Percentiles rank a stretch among this genome's conserved stretches.
Conservation (phyloP, 2,113 vertebrate species). For the Nesogale talazaci region DNA sequence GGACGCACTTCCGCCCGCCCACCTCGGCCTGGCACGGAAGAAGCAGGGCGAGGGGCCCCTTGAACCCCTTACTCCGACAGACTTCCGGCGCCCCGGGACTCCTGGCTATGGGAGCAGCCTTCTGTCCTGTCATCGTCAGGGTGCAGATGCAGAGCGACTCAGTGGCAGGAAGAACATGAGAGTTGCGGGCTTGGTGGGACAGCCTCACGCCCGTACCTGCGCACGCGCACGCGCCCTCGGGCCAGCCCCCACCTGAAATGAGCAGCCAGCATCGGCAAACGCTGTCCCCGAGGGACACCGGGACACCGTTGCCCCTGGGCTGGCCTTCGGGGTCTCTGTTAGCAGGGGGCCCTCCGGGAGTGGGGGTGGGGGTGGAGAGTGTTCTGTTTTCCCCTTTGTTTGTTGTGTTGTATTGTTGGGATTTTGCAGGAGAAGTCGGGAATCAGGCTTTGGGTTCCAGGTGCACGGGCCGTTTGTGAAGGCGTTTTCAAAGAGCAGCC, state of each 20-base stretch:
- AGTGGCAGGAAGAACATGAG: background rate
- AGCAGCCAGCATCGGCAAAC: fast-evolving
- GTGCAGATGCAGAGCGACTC: background rate
- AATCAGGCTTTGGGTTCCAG: background rate
- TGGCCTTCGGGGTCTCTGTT: too few species aligned
- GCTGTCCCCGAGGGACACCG: background rate
- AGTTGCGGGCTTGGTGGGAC: too few species aligned
- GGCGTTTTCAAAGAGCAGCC: background rate
- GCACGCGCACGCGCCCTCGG: fast-evolving
- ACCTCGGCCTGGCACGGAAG: background rate
- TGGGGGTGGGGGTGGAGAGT: too few species aligned
- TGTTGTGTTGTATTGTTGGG: too few species aligned
- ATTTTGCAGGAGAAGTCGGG: background rate
- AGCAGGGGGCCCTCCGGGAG: too few species aligned
- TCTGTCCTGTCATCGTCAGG: background rate
- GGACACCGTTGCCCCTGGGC: background rate
- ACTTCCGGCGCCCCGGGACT: background rate
- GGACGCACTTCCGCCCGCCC: background rate
- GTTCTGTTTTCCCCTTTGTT: too few species aligned
- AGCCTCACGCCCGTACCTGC: too few species aligned
- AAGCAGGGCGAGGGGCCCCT: background rate
- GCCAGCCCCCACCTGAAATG: background rate
- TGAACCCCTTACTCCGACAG: too few species aligned
- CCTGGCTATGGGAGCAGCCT: background rate
- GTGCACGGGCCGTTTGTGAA: background rate